phyloP scores from a whole-genome alignment of 1,140 invertebrate genomes.

The Portunus trituberculatus region DNA sequence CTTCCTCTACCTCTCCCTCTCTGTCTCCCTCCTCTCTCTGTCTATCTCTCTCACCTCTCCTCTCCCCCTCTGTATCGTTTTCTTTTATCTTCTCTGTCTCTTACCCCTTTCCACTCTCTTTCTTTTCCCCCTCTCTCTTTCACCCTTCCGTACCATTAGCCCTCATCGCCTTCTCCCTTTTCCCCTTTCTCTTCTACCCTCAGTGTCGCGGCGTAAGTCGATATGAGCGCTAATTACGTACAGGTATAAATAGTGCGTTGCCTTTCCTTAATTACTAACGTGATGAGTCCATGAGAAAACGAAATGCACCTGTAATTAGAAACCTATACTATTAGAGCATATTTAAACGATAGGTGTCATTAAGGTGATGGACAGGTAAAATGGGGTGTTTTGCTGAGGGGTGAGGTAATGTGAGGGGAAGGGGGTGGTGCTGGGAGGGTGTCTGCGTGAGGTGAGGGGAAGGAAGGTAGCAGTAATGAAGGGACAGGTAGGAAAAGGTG shows the following conservation, averaged over 20 bases:
- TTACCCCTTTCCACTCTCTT: background rate
- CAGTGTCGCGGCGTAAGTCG: background rate
- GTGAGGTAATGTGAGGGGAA: background rate
- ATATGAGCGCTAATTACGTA: background rate
- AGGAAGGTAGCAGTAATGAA: background rate
- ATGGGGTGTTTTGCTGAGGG: background rate
- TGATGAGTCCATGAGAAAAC: background rate
- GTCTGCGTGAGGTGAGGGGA: background rate
- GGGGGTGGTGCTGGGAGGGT: too few species aligned
- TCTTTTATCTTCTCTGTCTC: background rate
- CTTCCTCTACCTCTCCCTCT: background rate
- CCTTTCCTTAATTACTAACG: background rate
- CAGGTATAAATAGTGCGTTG: background rate
- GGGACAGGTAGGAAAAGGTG: background rate
- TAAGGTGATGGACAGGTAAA: background rate
- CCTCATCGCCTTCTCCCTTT: background rate
- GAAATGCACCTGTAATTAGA: background rate
- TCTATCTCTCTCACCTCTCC: background rate
- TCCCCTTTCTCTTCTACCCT: background rate
- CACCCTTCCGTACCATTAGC: background rate
- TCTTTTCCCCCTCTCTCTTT: background rate
- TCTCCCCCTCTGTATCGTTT: background rate
- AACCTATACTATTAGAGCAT: background rate
- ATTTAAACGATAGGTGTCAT: background rate
- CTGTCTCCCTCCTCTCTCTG: background rate